phyloP scores from a whole-genome alignment of 2,113 vertebrate species.

The Trematomus loennbergii region DNA sequence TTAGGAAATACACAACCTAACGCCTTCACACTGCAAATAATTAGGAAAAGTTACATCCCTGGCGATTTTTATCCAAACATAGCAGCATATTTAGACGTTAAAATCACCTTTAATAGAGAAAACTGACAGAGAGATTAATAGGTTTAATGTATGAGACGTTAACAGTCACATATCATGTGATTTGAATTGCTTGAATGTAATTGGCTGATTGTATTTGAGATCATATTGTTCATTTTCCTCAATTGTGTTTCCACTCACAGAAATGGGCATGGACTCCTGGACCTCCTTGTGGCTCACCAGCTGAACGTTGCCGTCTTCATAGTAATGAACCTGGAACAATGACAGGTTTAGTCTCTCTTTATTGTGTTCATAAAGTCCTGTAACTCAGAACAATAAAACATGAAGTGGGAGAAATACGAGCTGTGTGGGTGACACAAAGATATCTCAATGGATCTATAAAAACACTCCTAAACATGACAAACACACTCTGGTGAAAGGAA shows the following conservation, averaged over 20 bases:
- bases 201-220: neutral
- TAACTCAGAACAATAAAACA: neutral
- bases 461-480: neutral
- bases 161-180: neutral
- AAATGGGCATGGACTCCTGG: constrained; percentile 91
- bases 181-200: neutral
- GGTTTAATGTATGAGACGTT: neutral
- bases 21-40: neutral
- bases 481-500: neutral
- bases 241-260: constrained; percentile 86
- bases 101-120: neutral
- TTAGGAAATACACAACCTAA: neutral
- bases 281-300: constrained; percentile 99
- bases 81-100: neutral
- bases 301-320: constrained; percentile 98
- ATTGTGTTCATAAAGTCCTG: neutral
- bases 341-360: neutral
- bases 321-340: constrained; percentile 93
- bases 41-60: too few species aligned
- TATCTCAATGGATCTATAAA: neutral
- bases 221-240: neutral
- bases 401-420: neutral
- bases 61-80: neutral
- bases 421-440: neutral
- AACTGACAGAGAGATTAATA: neutral